Base-by-base conservation (phyloP, 1,140 invertebrate genomes). In the Coptotermes formosanus region DNA sequence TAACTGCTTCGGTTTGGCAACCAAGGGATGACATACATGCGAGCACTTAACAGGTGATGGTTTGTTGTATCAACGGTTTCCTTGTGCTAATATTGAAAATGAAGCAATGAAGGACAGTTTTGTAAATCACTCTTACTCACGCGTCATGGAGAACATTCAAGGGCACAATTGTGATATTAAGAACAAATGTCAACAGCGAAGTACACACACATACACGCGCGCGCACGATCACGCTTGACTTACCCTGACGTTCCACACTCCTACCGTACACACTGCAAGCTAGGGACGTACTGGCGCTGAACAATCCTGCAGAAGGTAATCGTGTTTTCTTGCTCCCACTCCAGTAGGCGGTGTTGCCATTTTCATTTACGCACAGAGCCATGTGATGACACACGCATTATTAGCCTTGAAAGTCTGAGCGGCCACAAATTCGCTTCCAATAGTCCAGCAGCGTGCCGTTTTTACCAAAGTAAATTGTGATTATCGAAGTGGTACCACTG, bases 291-390 rank as follows among this genome's bases (percentile, higher is more conserved):
- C 64, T 75, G n/a, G 64, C n/a, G n/a, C 0, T 30, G 25, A 14
- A 75, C 8, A 75, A 30, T 75, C 64, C 64, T 75, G 64, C 6
- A 30, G 14, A 30, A 25, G 14, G 64, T 3, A 6, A 25, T 30
- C 64, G 25, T 75, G 64, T 75, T 25, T 75, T n/a, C 64, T 75
- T 75, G 64, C 64, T 75, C 64, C 64, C 64, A 75, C 64, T 75
- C 64, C 25, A 75, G 64, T n/a, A 0, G 64, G 64, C 64, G 7
- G 30, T 75, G 64, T 75, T 75, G 64, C 64, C 64, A 75, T 75
- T n/a, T 75, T 1, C 64, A n/a, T 23, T 1, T 64, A 64, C 3
- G n/a, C n/a, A 64, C 19, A 64, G 1, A 21, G 12, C 59, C 59
- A 23, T 64, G 59, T 64, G 25, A 64, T 64, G 59, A 8, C 7